Base-by-base conservation (phyloP, 2,113 vertebrate species). In the human (Homo sapiens) region DNA sequence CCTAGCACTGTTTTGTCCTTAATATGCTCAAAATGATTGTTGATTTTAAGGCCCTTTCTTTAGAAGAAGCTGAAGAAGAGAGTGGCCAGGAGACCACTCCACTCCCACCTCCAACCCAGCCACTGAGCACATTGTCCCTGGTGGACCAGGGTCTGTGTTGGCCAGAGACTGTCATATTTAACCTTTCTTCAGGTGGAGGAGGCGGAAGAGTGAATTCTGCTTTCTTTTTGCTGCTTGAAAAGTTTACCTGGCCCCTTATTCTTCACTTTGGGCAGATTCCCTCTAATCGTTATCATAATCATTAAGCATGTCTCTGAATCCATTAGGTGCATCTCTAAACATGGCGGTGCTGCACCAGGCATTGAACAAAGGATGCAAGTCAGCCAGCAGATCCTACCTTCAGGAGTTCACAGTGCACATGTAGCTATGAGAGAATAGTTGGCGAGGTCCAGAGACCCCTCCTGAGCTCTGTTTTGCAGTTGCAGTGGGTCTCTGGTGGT, bases 161-260 rank as follows among this genome's bases (percentile, higher is more conserved):
- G 8, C 25, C 73, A 55, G 20, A n/a, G 8, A 50, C 32, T 11
- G 16, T 22, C 32, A 14, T 78, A 35, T 89, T 73, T 72, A 9
- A 64, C 52, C 25, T 64, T 80, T 25, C 55, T 93, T 70, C 66
- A 23, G 11, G 38, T 50, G 13, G 16, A 48, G 20, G 16, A 59
- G 70, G 38, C 3, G 0, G 2, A 22, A n/a, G 12, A 27, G 25
- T 35, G 14, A 9, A 14, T 70, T 11, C 5, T 57, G 17, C 7
- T 80, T 50, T 55, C 35, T 79, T 78, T 86, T 78, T 55, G 40
- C 50, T 92, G 61, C 50, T 90, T 93, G 57, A 84, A 59, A 52
- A 70, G n/a, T 64, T 89, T 35, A 25, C 57, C 55, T 57, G 30
- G 2, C 38, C 50, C 38, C 68, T 20, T 38, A 8, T 38, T 64